Evolutionary conservation across 2,113 vertebrate genomes (phyloP).

Genomic region (Neodontobutis hainanensis): DNA sequence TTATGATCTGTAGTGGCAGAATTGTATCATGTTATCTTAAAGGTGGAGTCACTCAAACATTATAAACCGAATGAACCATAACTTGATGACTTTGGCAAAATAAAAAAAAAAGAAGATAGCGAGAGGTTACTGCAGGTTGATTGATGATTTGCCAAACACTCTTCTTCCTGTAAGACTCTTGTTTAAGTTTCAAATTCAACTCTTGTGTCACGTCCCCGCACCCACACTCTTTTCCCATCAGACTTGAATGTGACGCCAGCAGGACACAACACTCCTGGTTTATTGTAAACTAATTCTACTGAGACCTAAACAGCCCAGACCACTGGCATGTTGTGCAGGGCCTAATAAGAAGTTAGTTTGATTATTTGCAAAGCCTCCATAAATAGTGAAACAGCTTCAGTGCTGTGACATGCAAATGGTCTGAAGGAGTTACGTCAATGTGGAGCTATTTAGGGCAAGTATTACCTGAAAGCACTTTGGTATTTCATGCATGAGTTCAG

Average conservation of each 20-base stretch:
- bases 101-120: background rate
- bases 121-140: background rate
- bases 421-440: conserved; percentile 14
- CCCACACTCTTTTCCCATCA: conserved; percentile 17
- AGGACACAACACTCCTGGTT: conserved; percentile 37
- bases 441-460: conserved; percentile 28
- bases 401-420: background rate
- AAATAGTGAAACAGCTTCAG: background rate
- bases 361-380: conserved; percentile 19
- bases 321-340: conserved; percentile 37
- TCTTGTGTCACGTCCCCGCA: conserved; percentile 22
- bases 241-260: conserved; percentile 48
- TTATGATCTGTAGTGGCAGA: background rate
- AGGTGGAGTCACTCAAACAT: background rate
- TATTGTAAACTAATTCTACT: conserved; percentile 57
- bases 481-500: conserved; percentile 40
- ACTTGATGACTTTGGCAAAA: background rate
- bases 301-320: conserved; percentile 58
- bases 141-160: too few relatives aligned
- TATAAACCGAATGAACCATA: background rate
- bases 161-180: conserved; percentile 22
- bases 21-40: background rate
- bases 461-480: conserved; percentile 26
- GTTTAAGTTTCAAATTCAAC: conserved; percentile 10
- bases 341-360: background rate